Evolutionary conservation across 2,888 invertebrate species (phyloP).

Genomic region (Euplagia quadripunctaria): DNA sequence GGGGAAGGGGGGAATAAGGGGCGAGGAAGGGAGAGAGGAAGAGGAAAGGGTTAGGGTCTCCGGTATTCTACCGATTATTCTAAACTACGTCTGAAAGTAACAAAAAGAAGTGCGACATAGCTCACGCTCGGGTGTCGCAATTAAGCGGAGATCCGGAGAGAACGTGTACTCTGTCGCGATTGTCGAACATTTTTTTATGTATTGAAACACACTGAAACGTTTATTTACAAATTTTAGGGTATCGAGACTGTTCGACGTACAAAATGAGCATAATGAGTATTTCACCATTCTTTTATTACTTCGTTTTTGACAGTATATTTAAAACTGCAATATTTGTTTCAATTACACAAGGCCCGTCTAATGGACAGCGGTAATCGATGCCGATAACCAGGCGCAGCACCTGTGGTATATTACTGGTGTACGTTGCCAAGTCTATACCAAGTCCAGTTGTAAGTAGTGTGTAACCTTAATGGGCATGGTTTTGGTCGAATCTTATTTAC

Average conservation of each 20-base stretch:
- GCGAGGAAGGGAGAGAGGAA: no score
- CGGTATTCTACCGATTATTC: background rate
- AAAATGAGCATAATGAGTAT: background rate
- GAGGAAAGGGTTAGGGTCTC: no score
- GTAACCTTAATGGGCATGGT: background rate
- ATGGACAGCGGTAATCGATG: background rate
- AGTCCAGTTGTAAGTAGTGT: background rate
- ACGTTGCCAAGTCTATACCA: no score
- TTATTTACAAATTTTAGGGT: background rate
- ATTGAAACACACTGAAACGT: background rate
- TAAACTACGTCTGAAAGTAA: background rate
- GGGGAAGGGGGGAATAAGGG: no score
- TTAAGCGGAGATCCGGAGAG: background rate
- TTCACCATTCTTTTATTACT: background rate
- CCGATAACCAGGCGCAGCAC: background rate
- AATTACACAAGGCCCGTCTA: no score
- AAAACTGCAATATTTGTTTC: background rate
- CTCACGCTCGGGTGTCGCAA: background rate
- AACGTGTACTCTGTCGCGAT: no score
- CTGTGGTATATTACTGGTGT: background rate
- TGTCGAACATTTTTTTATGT: no score
- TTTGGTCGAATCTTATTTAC: no score
- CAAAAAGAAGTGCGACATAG: background rate
- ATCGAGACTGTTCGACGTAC: background rate
- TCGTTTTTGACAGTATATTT: background rate